A percentile compares a stretch with the other conserved stretches of the same genome.
Evolutionary conservation across 92 coral and sea anemone genomes (phyloP).

Genomic region (Paragorgia papillata): DNA sequence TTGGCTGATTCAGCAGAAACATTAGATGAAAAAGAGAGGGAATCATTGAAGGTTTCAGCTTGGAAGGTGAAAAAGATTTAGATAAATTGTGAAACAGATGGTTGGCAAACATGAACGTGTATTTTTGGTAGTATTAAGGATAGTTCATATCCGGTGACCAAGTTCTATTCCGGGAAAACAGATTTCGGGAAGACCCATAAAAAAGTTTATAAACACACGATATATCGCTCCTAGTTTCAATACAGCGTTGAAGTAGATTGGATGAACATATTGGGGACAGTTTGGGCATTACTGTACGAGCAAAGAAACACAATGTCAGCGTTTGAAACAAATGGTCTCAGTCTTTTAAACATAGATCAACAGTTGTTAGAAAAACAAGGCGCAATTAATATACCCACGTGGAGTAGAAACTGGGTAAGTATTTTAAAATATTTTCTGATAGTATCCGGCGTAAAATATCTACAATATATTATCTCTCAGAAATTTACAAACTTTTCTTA

Average conservation of each 20-base stretch:
- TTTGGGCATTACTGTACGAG: no score
- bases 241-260: background rate
- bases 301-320: no score
- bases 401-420: no score
- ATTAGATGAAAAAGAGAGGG: background rate
- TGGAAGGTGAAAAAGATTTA: background rate
- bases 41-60: background rate
- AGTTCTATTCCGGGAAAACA: constrained; percentile 20
- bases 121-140: background rate
- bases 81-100: constrained; percentile 2
- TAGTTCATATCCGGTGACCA: constrained; percentile 10
- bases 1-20: background rate
- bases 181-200: constrained; percentile 28
- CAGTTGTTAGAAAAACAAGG: no score
- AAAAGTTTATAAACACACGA: background rate
- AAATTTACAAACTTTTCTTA: no score
- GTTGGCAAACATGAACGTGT: background rate
- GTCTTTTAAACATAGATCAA: no score
- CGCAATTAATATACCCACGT: no score
- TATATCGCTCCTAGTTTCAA: background rate
- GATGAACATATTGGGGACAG: background rate
- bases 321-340: no score
- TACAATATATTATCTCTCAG: no score
- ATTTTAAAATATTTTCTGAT: no score
- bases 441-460: no score